Evolutionary conservation across 2,797 vertebrate genomes (phyloP).

Genomic region (Mus minutoides): DNA sequence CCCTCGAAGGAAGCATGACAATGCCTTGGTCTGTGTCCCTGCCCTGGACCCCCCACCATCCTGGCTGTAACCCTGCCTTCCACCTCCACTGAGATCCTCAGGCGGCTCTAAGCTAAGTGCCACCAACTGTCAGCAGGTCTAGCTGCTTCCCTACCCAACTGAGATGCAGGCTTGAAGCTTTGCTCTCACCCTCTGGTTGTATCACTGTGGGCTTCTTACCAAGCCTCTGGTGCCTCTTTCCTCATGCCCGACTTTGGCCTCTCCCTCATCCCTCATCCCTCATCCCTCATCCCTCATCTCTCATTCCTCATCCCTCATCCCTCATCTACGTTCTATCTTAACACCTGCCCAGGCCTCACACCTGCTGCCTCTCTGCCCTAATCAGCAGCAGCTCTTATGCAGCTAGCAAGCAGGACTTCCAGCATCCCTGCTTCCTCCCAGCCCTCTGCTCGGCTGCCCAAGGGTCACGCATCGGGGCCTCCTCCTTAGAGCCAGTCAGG

Average conservation of each 20-base stretch:
- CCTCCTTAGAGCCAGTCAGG: neutral
- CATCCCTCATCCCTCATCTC: neutral
- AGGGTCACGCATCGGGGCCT: neutral
- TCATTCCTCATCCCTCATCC: neutral
- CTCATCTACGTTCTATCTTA: neutral
- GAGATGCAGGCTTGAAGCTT: neutral
- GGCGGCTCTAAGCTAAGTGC: neutral
- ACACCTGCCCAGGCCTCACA: neutral
- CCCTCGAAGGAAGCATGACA: rapidly evolving
- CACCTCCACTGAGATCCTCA: neutral
- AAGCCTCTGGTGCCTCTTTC: neutral
- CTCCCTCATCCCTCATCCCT: neutral
- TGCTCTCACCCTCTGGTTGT: neutral
- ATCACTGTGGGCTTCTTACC: neutral
- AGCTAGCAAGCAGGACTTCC: neutral
- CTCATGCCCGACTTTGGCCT: neutral
- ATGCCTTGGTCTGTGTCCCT: rapidly evolving
- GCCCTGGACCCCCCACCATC: rapidly evolving
- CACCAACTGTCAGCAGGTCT: neutral
- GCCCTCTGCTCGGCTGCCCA: neutral
- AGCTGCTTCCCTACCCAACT: neutral
- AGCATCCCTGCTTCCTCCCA: neutral
- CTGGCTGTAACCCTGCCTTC: neutral
- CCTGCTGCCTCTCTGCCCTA: neutral
- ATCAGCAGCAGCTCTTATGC: neutral